These are phyloP conservation scores for Peromyscus nudipes DNA, from an alignment of 2,797 vertebrate species.

Conservation along the genomic window DNA sequence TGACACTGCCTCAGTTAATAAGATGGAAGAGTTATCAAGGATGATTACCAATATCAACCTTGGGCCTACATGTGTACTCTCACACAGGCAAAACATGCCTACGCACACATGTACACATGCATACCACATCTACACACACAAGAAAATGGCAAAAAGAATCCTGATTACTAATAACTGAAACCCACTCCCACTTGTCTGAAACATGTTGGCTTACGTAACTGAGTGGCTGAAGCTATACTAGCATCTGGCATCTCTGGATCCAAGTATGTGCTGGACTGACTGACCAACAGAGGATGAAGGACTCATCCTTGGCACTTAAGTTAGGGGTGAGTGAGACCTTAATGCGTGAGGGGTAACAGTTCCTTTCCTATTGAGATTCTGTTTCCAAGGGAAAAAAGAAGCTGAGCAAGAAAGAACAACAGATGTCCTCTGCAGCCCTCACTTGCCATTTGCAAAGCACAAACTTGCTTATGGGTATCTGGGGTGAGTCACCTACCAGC, in stretches of 20 bases:
- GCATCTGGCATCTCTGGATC: neutral
- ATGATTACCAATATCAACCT: neutral
- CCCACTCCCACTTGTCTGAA: neutral
- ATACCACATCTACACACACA: neutral
- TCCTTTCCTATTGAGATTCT: neutral
- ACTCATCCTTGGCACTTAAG: neutral
- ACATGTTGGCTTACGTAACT: neutral
- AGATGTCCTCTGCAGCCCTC: constrained; percentile 29
- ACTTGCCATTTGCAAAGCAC: neutral
- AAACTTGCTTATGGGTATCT: neutral
- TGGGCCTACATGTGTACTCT: neutral
- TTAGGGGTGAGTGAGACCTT: neutral
- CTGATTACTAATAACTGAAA: constrained; percentile 4
- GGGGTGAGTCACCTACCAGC: constrained; percentile 44
- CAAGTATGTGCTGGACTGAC: neutral
- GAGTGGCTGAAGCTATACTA: neutral
- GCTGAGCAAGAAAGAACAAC: neutral
- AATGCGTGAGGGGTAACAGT: neutral
- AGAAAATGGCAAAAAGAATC: neutral
- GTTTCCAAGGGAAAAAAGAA: neutral
- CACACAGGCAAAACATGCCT: neutral
- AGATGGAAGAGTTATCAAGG: neutral
- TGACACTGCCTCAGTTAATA: neutral
- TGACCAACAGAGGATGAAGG: neutral
- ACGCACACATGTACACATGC: neutral